Percentiles rank a stretch among this genome's conserved stretches.
Conservation (phyloP, 2,797 vertebrate genomes). For the Poecilia wingei region DNA sequence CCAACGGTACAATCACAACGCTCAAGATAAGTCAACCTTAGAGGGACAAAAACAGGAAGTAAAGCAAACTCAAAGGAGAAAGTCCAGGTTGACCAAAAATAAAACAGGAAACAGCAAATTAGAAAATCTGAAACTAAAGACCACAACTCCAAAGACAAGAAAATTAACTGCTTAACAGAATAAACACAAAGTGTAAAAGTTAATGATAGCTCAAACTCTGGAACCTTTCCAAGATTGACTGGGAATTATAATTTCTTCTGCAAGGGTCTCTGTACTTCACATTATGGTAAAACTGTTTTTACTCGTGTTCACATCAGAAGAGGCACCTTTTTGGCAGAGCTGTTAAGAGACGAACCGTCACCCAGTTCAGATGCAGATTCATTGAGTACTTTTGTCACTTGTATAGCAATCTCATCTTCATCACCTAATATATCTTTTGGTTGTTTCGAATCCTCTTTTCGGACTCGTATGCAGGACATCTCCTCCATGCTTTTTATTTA, state of each 20-base stretch:
- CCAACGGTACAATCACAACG: not conserved
- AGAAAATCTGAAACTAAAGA: not conserved
- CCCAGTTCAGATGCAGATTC: not conserved
- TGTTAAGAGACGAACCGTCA: not conserved
- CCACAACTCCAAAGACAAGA: not conserved
- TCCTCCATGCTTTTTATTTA: not conserved
- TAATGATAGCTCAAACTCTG: not conserved
- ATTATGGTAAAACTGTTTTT: not conserved
- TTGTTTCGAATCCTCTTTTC: not conserved
- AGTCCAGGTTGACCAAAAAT: not conserved
- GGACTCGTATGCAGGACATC: not conserved
- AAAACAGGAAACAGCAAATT: not conserved
- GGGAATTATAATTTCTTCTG: not conserved
- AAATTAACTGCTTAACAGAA: not conserved
- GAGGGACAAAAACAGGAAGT: not conserved
- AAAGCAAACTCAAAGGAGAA: not conserved
- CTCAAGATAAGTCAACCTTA: not conserved
- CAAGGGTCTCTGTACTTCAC: not conserved
- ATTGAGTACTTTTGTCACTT: not conserved
- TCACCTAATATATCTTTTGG: not conserved
- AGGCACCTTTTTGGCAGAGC: not conserved
- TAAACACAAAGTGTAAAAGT: not conserved
- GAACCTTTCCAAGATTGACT: not conserved
- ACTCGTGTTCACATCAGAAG: not conserved
- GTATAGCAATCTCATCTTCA: not conserved